Evolutionary conservation across 2,888 invertebrate species (phyloP), one percentile per base, ranked within the genome.

Genomic region (Campopleginae sp.): DNA sequence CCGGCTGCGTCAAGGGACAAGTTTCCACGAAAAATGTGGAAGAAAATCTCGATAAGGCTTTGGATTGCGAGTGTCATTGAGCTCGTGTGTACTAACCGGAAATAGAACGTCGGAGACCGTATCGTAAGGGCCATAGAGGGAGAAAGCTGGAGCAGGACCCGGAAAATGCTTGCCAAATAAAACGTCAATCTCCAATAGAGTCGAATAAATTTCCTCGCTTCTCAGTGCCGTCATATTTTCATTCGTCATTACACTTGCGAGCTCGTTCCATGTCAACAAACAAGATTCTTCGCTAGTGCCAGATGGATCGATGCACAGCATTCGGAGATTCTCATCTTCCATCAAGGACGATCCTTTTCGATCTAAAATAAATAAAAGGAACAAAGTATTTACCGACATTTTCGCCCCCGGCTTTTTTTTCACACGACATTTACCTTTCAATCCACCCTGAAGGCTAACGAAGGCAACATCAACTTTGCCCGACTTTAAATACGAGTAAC

Each of bases 391-490:
- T 38, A 68, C 17, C 33, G 8, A 58, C 38, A 8, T 74, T 74
- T 38, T 10, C 65, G n/a, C 42, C 72, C 46, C 66, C 79, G 31
- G 27, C 46, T 19, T 42, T n/a, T 23, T 44, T 27, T n/a, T 7
- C 10, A 23, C 42, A 14, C 38, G 19, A 12, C 65, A 82, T 82
- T 74, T 27, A 85, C 85, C 63, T 17, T 70, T 44, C 23, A 66
- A 10, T 61, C 82, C 82, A 27, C 80, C 80, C 72, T 94, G 94
- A 85, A 96, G 95, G 88, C 96, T 96, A 1, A 98, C 94, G 89
- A 98, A 98, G 0, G 97, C 97, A 0, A 98, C 97, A 89, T 98
- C 97, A 5, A 95, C 97, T 44, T 93, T 94, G 0, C 95, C 96
- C 85, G 96, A 95, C 1, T 95, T 94, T 17, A 98, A 93, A 86